Percentiles rank a stretch among this genome's conserved stretches.
Evolutionary conservation across 2,888 invertebrate genomes (phyloP).

Genomic region (Meiosimyza platycephala): DNA sequence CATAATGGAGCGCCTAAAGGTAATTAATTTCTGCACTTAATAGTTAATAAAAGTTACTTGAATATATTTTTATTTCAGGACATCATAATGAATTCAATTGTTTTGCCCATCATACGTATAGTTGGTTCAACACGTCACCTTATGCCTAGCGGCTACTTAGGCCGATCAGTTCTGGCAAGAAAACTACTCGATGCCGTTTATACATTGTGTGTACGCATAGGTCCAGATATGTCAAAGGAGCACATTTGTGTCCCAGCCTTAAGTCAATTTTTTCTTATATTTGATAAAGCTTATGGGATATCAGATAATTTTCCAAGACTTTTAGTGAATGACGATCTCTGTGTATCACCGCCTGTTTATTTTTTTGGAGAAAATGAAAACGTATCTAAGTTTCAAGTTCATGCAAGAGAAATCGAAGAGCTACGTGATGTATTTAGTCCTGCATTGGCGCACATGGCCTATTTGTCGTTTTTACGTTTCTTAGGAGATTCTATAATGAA

Average conservation of each 20-base stretch:
- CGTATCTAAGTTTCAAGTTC: slow-evolving; percentile 45
- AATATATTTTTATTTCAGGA: slow-evolving; percentile 71
- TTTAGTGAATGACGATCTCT: slow-evolving; percentile 48
- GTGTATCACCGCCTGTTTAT: slow-evolving; percentile 51
- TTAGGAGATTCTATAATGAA: slow-evolving; percentile 79
- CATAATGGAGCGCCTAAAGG: slow-evolving; percentile 88
- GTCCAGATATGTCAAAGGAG: slow-evolving; percentile 81
- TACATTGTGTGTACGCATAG: slow-evolving; percentile 80
- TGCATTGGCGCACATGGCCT: slow-evolving; percentile 86
- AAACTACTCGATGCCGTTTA: slow-evolving; percentile 87
- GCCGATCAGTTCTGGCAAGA: slow-evolving; percentile 80
- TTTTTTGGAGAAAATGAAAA: slow-evolving; percentile 43
- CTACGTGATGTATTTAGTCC: slow-evolving; percentile 84
- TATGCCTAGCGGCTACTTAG: slow-evolving; percentile 84
- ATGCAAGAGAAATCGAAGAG: slow-evolving; percentile 76
- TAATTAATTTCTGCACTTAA: slow-evolving; percentile 54
- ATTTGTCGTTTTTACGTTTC: slow-evolving; percentile 79
- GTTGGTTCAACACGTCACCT: slow-evolving; percentile 81
- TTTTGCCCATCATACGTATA: slow-evolving; percentile 85
- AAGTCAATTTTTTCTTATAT: slow-evolving; percentile 82
- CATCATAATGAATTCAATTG: slow-evolving; percentile 82
- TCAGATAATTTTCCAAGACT: slow-evolving; percentile 53
- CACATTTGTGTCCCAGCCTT: slow-evolving; percentile 79
- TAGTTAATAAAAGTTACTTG: not conserved
- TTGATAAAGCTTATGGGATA: slow-evolving; percentile 74